phyloP scores from a whole-genome alignment of 1,140 invertebrate genomes.

The Eufriesea mexicana region DNA sequence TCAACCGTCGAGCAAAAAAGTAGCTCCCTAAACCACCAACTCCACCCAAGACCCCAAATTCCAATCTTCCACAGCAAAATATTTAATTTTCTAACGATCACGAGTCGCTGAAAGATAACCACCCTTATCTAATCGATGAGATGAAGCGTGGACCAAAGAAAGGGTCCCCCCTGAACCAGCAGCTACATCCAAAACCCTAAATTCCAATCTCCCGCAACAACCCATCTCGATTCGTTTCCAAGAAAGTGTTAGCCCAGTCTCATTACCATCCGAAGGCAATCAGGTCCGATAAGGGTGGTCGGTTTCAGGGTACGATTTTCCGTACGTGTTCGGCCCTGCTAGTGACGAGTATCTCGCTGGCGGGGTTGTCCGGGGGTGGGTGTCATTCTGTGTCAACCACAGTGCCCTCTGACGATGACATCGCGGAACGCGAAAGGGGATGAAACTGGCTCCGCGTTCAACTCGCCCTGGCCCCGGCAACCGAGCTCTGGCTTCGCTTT shows the following conservation, averaged over 20 bases:
- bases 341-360: constrained; percentile 66
- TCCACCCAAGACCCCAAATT: too few species aligned
- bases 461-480: constrained; percentile 70
- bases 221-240: not conserved
- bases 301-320: constrained; percentile 19
- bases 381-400: constrained; percentile 81
- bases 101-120: too few species aligned
- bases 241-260: constrained; percentile 9
- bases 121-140: too few species aligned
- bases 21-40: too few species aligned
- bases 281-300: not conserved
- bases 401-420: constrained; percentile 82
- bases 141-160: too few species aligned
- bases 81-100: too few species aligned
- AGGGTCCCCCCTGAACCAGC: too few species aligned
- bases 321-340: constrained; percentile 59
- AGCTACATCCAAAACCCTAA: too few species aligned
- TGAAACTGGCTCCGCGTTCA: constrained; percentile 76
- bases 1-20: too few species aligned
- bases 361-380: constrained; percentile 62
- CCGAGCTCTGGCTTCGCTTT: constrained; percentile 71
- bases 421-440: constrained; percentile 80
- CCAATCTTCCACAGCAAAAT: too few species aligned
- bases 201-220: too few species aligned
- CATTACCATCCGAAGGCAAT: constrained; percentile 35